These are phyloP conservation scores for Abrostola triplasia DNA, from an alignment of 2,888 invertebrate species.

Conservation along the genomic window DNA sequence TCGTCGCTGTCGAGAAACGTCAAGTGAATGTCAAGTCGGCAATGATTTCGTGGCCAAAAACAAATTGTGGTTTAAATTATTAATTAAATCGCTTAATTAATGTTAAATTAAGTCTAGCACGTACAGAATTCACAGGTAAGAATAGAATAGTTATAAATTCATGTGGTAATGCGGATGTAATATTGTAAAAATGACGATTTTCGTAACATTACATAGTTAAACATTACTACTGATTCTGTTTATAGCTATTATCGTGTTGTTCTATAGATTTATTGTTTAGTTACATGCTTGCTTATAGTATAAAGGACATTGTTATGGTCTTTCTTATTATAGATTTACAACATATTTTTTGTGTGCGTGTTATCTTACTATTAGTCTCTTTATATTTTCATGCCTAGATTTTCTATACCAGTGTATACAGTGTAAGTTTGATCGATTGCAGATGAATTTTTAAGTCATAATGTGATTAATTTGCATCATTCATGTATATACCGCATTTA, in stretches of 20 bases:
- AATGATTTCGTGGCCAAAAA: constrained; percentile 73
- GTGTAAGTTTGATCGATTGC: not conserved
- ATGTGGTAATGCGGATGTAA: not conserved
- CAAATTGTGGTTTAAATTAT: constrained; percentile 46
- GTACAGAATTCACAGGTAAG: constrained; percentile 36
- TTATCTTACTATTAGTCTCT: not conserved
- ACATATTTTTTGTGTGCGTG: not conserved
- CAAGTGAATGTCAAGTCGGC: constrained; percentile 58
- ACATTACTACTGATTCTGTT: constrained; percentile 11
- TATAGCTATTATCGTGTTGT: constrained; percentile 1
- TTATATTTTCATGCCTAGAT: no score
- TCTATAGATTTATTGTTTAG: constrained; percentile 12
- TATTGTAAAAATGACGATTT: not conserved
- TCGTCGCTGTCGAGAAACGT: constrained; percentile 13
- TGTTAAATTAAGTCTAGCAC: constrained; percentile 20
- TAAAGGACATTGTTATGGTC: not conserved
- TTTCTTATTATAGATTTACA: not conserved
- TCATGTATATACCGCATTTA: no score
- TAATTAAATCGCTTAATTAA: constrained; percentile 28
- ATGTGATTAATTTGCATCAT: no score
- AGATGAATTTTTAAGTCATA: no score
- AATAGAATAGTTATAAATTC: not conserved
- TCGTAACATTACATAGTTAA: not conserved
- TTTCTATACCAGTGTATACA: no score
- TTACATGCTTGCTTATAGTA: not conserved